A percentile compares a stretch with the other conserved stretches of the same genome.
Conservation (phyloP, 2,797 vertebrate species). For the Enoplosus armatus region DNA sequence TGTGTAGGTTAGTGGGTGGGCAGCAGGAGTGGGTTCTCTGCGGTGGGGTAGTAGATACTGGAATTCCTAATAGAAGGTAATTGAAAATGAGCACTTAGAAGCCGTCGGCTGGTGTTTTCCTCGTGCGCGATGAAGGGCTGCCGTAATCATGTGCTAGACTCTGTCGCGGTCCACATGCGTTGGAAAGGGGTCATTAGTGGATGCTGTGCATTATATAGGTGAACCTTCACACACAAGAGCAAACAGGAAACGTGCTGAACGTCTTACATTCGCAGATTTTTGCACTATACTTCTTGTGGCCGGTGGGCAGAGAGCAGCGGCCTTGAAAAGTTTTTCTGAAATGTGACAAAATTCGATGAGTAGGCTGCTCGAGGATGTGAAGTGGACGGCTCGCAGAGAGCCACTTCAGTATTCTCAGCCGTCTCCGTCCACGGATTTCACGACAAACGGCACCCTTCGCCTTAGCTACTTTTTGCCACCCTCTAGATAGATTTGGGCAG, state of each 20-base stretch:
- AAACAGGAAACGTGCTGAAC: constrained; percentile 2
- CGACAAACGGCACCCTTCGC: constrained; percentile 33
- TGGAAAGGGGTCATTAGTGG: constrained; percentile 53
- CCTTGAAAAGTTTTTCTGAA: constrained; percentile 65
- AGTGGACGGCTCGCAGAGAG: constrained; percentile 54
- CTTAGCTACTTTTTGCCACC: constrained; percentile 29
- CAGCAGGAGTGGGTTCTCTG: constrained; percentile 76
- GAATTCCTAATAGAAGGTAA: constrained; percentile 82
- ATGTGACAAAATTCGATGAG: constrained; percentile 56
- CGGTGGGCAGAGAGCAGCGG: constrained; percentile 40
- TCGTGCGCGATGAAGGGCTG: constrained; percentile 48
- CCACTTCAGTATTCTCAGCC: constrained; percentile 38
- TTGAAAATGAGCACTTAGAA: constrained; percentile 80
- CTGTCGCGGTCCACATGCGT: constrained; percentile 46
- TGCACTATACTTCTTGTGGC: constrained; percentile 8
- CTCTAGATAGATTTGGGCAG: constrained; percentile 23
- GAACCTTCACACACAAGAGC: constrained; percentile 6
- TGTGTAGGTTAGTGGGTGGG: constrained; percentile 78
- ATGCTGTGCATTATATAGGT: constrained; percentile 31
- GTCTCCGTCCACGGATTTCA: constrained; percentile 35
- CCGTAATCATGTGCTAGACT: constrained; percentile 80
- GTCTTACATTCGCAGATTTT: constrained; percentile 16
- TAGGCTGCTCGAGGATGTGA: constrained; percentile 41
- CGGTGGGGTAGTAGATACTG: constrained; percentile 65
- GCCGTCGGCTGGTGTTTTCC: constrained; percentile 67